These are phyloP conservation scores for Luperina nickerlii DNA, from an alignment of 2,888 invertebrate species.

Conservation along the genomic window DNA sequence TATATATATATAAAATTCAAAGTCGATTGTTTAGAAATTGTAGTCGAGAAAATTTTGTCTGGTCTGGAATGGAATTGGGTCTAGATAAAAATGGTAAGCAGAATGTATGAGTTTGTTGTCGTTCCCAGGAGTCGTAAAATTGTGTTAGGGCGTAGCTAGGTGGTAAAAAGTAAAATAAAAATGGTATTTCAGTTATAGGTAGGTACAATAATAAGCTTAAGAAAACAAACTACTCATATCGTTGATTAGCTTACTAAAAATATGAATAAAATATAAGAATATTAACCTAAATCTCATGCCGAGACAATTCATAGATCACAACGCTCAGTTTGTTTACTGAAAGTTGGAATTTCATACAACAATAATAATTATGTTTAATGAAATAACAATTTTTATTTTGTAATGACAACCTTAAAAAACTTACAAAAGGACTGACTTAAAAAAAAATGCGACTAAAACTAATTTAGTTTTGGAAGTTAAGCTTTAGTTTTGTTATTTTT, in stretches of 20 bases:
- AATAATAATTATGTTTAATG: not conserved
- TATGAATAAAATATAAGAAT: not conserved
- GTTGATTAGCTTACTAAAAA: not conserved
- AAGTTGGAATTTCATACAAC: not conserved
- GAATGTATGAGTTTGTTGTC: conserved; percentile 1
- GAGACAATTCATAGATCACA: too few species aligned
- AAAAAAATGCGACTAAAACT: too few species aligned
- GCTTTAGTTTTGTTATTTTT: too few species aligned
- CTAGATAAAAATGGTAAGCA: conserved; percentile 22
- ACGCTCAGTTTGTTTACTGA: not conserved
- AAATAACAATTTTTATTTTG: too few species aligned
- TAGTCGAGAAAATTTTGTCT: conserved; percentile 7
- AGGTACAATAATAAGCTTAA: too few species aligned
- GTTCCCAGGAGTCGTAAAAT: conserved; percentile 3
- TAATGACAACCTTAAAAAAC: too few species aligned
- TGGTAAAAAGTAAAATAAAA: not conserved
- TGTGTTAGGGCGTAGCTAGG: not conserved
- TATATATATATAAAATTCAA: too few species aligned
- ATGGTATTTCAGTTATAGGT: too few species aligned
- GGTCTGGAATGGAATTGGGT: conserved; percentile 13
- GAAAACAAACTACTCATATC: not conserved
- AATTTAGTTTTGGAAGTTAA: too few species aligned
- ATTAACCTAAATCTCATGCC: not conserved
- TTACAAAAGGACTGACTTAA: too few species aligned
- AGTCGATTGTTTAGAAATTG: conserved; percentile 9